phyloP scores from a whole-genome alignment of 1,140 invertebrate species.

The Paracyclopina nana region DNA sequence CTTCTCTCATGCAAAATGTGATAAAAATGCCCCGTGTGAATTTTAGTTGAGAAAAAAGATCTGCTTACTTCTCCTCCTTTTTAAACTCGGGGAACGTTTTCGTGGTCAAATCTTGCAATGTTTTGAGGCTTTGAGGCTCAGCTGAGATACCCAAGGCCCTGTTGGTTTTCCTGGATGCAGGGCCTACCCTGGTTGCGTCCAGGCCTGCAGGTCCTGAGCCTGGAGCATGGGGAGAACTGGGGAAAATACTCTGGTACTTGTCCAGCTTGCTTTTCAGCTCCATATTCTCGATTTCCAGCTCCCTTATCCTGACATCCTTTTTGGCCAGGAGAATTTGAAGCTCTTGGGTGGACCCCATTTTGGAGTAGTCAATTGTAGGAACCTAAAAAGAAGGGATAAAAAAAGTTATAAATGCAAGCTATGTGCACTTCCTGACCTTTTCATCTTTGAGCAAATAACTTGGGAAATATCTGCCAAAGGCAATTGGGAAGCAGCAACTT shows the following conservation, averaged over 20 bases:
- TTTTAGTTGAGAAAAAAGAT: no score
- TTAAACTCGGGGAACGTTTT: neutral
- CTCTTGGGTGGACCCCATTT: neutral
- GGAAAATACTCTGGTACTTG: neutral
- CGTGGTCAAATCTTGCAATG: neutral
- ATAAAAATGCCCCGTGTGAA: no score
- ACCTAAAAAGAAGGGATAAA: no score
- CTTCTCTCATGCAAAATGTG: no score
- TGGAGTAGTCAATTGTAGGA: no score
- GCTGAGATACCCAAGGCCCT: neutral
- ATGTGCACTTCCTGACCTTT: no score
- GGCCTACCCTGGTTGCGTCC: neutral
- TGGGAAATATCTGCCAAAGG: no score
- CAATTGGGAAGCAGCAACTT: no score
- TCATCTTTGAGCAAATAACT: no score
- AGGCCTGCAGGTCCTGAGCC: neutral
- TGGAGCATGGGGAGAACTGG: neutral
- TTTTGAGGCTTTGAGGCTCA: neutral
- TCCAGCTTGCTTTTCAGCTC: slow-evolving; percentile 4
- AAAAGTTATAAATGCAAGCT: no score
- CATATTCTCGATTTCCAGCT: slow-evolving; percentile 8
- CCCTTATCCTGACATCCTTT: neutral
- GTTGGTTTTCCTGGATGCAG: neutral
- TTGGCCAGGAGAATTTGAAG: neutral
- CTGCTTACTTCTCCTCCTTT: slow-evolving; percentile 3